Evolutionary conservation across 2,113 vertebrate species (phyloP).

Genomic region (Aleadryas rufinucha): DNA sequence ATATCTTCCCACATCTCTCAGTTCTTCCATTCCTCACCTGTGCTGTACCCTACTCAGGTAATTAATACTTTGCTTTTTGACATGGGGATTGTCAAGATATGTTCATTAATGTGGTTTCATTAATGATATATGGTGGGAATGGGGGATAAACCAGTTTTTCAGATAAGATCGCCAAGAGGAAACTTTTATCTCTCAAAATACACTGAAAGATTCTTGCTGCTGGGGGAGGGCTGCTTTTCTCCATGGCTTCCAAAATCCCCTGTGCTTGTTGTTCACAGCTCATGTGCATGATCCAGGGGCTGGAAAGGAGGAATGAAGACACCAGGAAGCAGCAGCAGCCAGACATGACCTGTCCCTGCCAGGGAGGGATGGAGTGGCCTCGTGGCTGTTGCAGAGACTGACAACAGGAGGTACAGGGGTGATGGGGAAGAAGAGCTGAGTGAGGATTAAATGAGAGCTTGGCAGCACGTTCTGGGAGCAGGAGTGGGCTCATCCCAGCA

Average conservation of each 20-base stretch:
- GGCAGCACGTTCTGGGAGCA: not conserved
- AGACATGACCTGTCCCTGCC: not conserved
- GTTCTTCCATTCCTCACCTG: not conserved
- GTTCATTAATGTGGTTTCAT: not conserved
- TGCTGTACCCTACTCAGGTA: not conserved
- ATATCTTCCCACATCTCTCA: not conserved
- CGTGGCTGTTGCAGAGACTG: not conserved
- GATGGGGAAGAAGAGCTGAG: not conserved
- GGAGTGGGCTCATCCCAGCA: not conserved
- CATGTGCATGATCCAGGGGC: not conserved
- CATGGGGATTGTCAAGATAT: not conserved
- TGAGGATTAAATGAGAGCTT: not conserved
- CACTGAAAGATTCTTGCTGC: not conserved
- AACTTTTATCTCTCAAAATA: not conserved
- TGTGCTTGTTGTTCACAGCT: not conserved
- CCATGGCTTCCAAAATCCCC: not conserved
- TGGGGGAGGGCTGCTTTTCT: not conserved
- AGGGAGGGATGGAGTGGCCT: not conserved
- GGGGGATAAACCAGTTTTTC: not conserved
- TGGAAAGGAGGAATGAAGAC: not conserved
- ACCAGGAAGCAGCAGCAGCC: not conserved
- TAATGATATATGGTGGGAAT: fast-evolving
- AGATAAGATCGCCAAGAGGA: not conserved
- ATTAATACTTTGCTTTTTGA: not conserved
- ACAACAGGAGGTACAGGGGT: not conserved